A percentile compares a stretch with the other conserved stretches of the same genome.
Conservation (phyloP, 2,113 vertebrate species). For the Lycaon pictus region DNA sequence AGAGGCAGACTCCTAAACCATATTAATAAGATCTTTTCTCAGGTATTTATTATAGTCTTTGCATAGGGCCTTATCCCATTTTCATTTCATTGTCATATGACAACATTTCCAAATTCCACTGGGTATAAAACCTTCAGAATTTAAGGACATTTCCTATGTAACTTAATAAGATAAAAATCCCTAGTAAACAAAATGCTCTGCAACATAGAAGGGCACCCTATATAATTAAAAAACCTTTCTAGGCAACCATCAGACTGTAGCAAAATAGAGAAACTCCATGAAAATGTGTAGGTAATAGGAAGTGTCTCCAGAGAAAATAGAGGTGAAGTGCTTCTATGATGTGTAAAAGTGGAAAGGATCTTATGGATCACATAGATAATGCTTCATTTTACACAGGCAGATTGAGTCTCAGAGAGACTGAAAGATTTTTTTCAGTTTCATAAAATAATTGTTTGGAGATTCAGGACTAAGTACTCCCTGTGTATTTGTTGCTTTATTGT, state of each 20-base stretch:
- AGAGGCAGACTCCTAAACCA: not conserved
- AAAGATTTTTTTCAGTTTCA: not conserved
- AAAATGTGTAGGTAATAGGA: not conserved
- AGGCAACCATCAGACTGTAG: not conserved
- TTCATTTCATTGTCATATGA: slow-evolving; percentile 1
- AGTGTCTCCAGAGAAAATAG: not conserved
- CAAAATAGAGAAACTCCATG: not conserved
- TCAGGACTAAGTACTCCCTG: not conserved
- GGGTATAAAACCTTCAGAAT: not conserved
- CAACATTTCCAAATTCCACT: not conserved
- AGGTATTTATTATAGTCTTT: not conserved
- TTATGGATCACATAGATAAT: not conserved
- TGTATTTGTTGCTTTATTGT: not conserved
- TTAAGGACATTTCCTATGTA: not conserved
- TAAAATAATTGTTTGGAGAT: not conserved
- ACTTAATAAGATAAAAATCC: not conserved
- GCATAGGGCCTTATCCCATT: not conserved
- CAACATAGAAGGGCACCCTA: not conserved
- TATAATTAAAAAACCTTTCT: not conserved
- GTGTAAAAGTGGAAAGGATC: not conserved
- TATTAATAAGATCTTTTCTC: not conserved
- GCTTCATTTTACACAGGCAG: not conserved
- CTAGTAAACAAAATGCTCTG: not conserved
- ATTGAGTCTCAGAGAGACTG: not conserved
- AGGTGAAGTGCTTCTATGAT: not conserved